These are phyloP conservation scores for Clarias platycephalus DNA, from an alignment of 2,797 vertebrate genomes.

Conservation along the genomic window DNA sequence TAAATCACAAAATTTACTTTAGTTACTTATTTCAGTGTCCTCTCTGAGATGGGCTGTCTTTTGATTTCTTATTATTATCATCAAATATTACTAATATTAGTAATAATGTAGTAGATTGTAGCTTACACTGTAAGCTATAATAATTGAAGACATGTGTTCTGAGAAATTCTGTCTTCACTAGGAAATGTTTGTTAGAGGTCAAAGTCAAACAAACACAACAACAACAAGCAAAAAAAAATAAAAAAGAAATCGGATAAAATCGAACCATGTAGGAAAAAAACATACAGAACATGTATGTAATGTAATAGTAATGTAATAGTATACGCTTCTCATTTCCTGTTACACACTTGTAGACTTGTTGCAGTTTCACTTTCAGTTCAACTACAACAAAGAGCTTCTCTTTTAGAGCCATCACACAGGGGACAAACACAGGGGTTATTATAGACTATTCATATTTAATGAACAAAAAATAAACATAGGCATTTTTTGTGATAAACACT, in stretches of 20 bases:
- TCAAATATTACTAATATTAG: background rate
- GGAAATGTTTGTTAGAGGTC: background rate
- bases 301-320: too few relatives aligned
- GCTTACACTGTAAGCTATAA: background rate
- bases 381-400: background rate
- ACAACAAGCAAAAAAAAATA: background rate
- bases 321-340: background rate
- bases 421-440: too few relatives aligned
- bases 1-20: background rate
- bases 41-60: background rate
- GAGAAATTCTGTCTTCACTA: background rate
- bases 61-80: background rate
- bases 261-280: background rate
- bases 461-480: background rate
- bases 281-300: background rate
- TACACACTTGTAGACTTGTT: background rate
- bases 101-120: background rate
- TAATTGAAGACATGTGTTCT: background rate
- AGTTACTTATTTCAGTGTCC: background rate
- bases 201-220: background rate
- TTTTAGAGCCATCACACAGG: background rate
- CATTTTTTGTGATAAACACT: background rate
- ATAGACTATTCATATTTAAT: background rate
- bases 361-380: constrained; percentile 8
- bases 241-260: background rate